Evolutionary conservation across 2,113 vertebrate species (phyloP).

Genomic region (Cavia aperea): DNA sequence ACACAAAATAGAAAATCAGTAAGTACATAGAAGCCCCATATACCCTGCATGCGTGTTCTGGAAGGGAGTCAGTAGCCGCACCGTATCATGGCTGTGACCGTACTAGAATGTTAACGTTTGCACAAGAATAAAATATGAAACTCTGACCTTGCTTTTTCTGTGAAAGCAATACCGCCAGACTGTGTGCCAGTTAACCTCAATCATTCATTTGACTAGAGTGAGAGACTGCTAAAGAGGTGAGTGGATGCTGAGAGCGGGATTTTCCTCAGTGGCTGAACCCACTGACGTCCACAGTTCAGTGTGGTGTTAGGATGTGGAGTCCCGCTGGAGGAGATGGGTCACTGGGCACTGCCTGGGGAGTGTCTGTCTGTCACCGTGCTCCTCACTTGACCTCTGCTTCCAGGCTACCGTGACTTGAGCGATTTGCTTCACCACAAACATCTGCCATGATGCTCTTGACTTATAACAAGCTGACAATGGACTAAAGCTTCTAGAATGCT

Average conservation of each 20-base stretch:
- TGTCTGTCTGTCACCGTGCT: neutral
- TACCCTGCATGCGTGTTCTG: rapidly evolving
- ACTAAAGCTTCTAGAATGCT: neutral
- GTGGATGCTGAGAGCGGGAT: neutral
- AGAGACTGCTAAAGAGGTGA: neutral
- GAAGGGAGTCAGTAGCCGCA: neutral
- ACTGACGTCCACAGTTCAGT: neutral
- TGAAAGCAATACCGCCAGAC: neutral
- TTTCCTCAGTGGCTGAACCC: neutral
- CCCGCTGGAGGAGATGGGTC: neutral
- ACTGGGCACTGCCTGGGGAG: neutral
- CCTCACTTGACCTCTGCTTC: neutral
- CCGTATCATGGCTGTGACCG: neutral
- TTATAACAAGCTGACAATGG: neutral
- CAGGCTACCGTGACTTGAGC: neutral
- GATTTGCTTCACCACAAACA: neutral
- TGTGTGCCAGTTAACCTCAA: neutral
- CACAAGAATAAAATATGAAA: neutral
- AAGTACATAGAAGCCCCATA: neutral
- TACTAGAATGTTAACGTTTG: neutral
- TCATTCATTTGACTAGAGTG: neutral
- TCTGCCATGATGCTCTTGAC: neutral
- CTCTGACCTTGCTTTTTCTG: neutral
- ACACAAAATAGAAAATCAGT: neutral
- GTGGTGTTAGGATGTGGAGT: neutral